Conservation (phyloP, 2,888 invertebrate genomes). For the Netelia inedita region DNA sequence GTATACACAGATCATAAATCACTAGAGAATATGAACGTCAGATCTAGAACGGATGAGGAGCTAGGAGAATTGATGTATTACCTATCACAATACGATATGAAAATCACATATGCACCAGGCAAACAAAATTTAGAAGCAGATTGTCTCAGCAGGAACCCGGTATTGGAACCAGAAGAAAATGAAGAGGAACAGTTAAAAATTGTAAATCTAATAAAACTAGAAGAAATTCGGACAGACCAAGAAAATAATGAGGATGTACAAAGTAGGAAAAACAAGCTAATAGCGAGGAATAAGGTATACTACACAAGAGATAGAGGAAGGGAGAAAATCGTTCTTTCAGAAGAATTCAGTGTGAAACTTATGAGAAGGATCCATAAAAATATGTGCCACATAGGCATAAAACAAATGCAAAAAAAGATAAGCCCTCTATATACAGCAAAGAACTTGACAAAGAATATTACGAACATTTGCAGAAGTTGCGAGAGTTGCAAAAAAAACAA, state of each 20-base stretch:
- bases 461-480: slow-evolving; percentile 67
- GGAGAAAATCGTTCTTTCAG: slow-evolving; percentile 64
- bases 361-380: slow-evolving; percentile 60
- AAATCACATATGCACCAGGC: slow-evolving; percentile 30
- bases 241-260: not conserved
- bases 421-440: slow-evolving; percentile 58
- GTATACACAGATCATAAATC: slow-evolving; percentile 41
- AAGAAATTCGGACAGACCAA: not conserved
- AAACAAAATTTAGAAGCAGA: slow-evolving; percentile 32
- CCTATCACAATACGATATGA: slow-evolving; percentile 32
- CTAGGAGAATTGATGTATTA: slow-evolving; percentile 34
- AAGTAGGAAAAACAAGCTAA: not conserved
- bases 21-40: slow-evolving; percentile 35
- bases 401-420: slow-evolving; percentile 66
- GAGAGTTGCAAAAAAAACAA: slow-evolving; percentile 76
- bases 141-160: slow-evolving; percentile 32
- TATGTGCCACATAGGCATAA: slow-evolving; percentile 61
- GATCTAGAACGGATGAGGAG: slow-evolving; percentile 27
- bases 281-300: not conserved
- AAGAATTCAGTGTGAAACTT: slow-evolving; percentile 62
- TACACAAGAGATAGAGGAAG: not conserved
- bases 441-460: slow-evolving; percentile 68
- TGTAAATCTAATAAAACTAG: not conserved
- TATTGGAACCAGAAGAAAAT: not conserved
- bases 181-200: not conserved